phyloP scores from a whole-genome alignment of 2,797 vertebrate genomes.

The Falco novaeseelandiae region DNA sequence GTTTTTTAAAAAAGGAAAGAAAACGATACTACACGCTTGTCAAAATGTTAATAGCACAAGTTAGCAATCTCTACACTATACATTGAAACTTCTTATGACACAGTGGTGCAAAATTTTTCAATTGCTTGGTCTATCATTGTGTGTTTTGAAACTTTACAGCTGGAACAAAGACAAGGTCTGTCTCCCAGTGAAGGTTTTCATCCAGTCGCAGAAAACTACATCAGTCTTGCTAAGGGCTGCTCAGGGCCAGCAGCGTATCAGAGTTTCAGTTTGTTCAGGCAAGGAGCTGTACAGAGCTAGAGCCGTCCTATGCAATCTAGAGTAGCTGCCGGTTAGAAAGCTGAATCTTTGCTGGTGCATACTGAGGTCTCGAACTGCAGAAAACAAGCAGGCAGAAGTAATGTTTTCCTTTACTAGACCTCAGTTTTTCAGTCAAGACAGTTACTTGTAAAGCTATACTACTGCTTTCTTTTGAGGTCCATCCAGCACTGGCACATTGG shows the following conservation, averaged over 20 bases:
- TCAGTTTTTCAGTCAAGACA: slow-evolving; percentile 32
- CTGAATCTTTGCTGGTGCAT: slow-evolving; percentile 67
- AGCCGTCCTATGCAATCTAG: not conserved
- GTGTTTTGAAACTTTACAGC: slow-evolving; percentile 48
- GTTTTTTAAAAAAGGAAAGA: slow-evolving; percentile 69
- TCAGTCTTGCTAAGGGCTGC: slow-evolving; percentile 16
- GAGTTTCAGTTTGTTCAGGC: slow-evolving; percentile 14
- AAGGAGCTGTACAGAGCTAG: not conserved
- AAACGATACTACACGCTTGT: slow-evolving; percentile 78
- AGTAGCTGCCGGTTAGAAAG: slow-evolving; percentile 25
- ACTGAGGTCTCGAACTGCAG: slow-evolving; percentile 48
- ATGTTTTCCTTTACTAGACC: not conserved
- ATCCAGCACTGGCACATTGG: not conserved
- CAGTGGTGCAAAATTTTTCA: slow-evolving; percentile 73
- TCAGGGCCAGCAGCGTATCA: not conserved
- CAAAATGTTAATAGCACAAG: slow-evolving; percentile 85
- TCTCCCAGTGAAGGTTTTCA: slow-evolving; percentile 46
- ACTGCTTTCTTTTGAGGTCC: not conserved
- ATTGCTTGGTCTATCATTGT: slow-evolving; percentile 65
- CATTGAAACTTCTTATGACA: slow-evolving; percentile 78
- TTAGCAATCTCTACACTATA: slow-evolving; percentile 84
- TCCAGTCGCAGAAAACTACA: slow-evolving; percentile 29
- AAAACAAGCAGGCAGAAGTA: slow-evolving; percentile 38
- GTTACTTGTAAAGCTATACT: not conserved
- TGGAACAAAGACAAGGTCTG: slow-evolving; percentile 53